Evolutionary conservation across 2,888 invertebrate species (phyloP), one percentile per base, ranked within the genome.

Genomic region (Dugesia japonica): DNA sequence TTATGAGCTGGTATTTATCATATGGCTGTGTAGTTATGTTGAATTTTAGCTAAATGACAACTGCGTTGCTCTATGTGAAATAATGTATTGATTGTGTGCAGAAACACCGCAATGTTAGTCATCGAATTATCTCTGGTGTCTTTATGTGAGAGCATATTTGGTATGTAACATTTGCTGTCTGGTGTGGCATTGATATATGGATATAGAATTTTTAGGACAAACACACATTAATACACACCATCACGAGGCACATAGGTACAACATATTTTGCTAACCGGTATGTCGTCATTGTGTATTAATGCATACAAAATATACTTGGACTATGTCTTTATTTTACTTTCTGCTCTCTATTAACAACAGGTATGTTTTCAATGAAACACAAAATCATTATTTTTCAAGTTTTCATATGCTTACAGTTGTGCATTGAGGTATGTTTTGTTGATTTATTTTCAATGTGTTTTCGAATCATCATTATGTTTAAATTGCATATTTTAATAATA

Each of bases 351-450:
- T 31, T 56, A 23, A 20, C 56, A 23, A 56, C 56, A 56, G 56
- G 56, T 56, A 23, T 56, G 56, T 56, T 23, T 56, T 56, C n/a
- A 56, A 56, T 56, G 56, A 56, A 56, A 56, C 56, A 56, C 56
- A 56, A 56, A 56, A 56, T 56, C 56, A 56, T 56, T 56, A 56
- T 56, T 56, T 56, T 56, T 23, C 56, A 56, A 56, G n/a, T 56
- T 56, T n/a, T 56, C 38, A 56, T 56, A 56, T 56, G 56, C 56
- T 56, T 20, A 56, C 56, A 56, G n/a, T n/a, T 56, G 56, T 23
- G 56, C 56, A 56, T 56, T 56, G 56, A 56, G 56, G 56, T 56
- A 56, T 56, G 56, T 56, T 56, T 56, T 56, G 56, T 56, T 56
- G 56, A 56, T 56, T 56, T 20, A 20, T 56, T 20, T 56, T 56